A percentile compares a stretch with the other conserved stretches of the same genome.
These are phyloP conservation scores for Nezara viridula DNA, from an alignment of 2,888 invertebrate species.

Conservation along the genomic window DNA sequence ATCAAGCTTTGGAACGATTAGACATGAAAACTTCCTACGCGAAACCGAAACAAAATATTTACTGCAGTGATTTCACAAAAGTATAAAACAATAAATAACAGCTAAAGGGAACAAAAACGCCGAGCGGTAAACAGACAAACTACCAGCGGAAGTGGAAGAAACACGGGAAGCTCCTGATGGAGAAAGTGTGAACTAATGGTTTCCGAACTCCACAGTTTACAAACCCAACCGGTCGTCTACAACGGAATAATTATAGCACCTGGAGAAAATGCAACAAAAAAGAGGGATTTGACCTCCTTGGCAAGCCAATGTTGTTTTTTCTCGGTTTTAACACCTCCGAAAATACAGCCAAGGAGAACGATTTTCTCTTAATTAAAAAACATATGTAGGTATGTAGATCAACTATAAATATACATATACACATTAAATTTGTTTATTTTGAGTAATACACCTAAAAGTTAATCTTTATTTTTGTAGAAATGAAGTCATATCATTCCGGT, in stretches of 20 bases:
- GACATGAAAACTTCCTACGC: too few relatives aligned
- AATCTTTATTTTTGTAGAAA: too few relatives aligned
- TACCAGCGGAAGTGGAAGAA: not conserved
- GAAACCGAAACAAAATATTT: not conserved
- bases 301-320: not conserved
- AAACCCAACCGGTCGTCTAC: not conserved
- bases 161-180: not conserved
- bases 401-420: not conserved
- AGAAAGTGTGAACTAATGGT: constrained; percentile 6
- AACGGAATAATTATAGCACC: not conserved
- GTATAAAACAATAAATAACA: not conserved
- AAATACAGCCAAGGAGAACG: not conserved
- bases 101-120: not conserved
- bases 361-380: not conserved
- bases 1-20: too few relatives aligned
- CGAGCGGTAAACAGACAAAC: not conserved
- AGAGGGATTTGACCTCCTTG: not conserved
- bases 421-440: too few relatives aligned
- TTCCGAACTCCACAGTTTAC: not conserved
- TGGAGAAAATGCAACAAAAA: constrained; percentile 17
- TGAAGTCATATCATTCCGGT: too few relatives aligned
- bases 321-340: not conserved
- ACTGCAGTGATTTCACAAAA: not conserved
- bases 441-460: too few relatives aligned
- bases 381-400: not conserved